Conservation (phyloP, 2,888 invertebrate genomes). For the Dione juno region DNA sequence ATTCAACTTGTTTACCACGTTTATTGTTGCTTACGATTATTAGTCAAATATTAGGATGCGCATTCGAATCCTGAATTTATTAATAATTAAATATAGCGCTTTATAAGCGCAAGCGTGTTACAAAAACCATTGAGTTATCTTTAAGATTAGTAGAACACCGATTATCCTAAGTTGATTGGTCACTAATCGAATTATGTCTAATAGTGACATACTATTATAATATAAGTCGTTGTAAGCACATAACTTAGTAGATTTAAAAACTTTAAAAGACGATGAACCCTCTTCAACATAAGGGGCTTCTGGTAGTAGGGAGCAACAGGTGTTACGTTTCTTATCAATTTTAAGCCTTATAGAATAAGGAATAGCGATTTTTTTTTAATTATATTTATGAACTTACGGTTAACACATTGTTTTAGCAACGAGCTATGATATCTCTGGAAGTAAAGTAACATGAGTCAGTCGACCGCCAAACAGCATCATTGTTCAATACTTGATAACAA, state of each 20-base stretch:
- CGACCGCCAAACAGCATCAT: constrained; percentile 50
- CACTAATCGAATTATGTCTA: constrained; percentile 26
- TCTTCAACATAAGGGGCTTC: constrained; percentile 25
- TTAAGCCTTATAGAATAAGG: constrained; percentile 43
- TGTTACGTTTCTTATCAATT: constrained; percentile 39
- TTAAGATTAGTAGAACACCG: constrained; percentile 8
- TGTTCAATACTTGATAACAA: constrained; percentile 47
- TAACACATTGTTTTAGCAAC: constrained; percentile 54
- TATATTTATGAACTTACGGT: constrained; percentile 42
- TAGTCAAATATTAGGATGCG: background rate
- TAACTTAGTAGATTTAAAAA: constrained; percentile 17
- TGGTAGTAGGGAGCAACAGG: constrained; percentile 40
- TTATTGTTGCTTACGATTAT: background rate
- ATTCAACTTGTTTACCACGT: constrained; percentile 1
- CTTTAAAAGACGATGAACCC: constrained; percentile 20
- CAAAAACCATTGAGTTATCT: background rate
- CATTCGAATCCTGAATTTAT: background rate
- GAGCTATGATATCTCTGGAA: constrained; percentile 56
- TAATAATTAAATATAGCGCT: background rate
- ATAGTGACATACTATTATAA: constrained; percentile 21
- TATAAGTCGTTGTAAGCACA: constrained; percentile 20
- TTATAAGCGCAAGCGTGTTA: background rate
- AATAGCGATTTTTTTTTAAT: constrained; percentile 10
- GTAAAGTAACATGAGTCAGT: constrained; percentile 63
- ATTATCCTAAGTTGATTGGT: constrained; percentile 21